A percentile compares a stretch with the other conserved stretches of the same genome.
Evolutionary conservation across 2,113 vertebrate species (phyloP).

Genomic region (Dryoscopus gambensis): DNA sequence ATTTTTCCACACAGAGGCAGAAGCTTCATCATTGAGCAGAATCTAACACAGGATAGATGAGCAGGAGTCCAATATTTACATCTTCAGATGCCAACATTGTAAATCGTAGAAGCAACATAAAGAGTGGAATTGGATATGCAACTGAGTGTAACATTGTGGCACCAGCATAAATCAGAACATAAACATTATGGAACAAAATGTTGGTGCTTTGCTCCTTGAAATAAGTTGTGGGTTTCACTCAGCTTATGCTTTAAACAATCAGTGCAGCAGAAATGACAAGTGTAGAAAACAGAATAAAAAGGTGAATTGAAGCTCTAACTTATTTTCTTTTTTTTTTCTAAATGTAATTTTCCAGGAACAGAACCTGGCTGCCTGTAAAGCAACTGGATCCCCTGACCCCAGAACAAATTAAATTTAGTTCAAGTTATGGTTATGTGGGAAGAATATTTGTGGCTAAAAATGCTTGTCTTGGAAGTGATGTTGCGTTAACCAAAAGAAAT

Average conservation of each 20-base stretch:
- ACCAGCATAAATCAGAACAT: constrained; percentile 27
- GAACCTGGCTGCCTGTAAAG: background rate
- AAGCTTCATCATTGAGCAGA: background rate
- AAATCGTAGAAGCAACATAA: background rate
- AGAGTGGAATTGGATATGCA: background rate
- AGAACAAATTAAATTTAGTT: background rate
- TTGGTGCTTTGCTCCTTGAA: background rate
- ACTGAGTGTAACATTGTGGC: background rate
- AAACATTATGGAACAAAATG: constrained; percentile 3
- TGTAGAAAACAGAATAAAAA: background rate
- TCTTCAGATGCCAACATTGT: background rate
- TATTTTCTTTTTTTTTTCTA: background rate
- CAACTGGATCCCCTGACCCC: background rate
- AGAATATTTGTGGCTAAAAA: background rate
- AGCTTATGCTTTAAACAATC: background rate
- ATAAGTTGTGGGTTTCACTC: background rate
- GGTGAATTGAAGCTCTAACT: background rate
- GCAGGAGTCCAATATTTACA: background rate
- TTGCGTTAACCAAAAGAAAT: background rate
- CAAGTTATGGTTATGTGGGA: background rate
- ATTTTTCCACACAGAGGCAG: background rate
- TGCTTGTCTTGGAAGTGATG: background rate
- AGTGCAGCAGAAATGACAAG: background rate
- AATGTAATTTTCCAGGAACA: background rate
- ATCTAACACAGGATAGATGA: background rate